Conservation (phyloP, 1,140 invertebrate genomes). For the Meteorus sp. region DNA sequence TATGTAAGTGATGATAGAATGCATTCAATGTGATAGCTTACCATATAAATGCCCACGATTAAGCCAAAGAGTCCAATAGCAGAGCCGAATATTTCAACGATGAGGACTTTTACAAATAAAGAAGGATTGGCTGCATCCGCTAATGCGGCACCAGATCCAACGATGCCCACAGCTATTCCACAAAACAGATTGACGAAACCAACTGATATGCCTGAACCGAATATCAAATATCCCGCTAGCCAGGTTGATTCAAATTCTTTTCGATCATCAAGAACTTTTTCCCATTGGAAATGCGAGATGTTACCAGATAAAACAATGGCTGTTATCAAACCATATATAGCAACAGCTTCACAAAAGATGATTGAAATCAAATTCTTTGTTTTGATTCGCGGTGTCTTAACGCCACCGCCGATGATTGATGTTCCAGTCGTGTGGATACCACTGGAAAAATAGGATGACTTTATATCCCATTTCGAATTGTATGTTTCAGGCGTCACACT, state of each 20-base stretch:
- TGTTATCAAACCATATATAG: slow-evolving; percentile 98
- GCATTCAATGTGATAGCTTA: slow-evolving; percentile 30
- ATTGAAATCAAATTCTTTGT: slow-evolving; percentile 99
- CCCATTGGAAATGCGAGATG: slow-evolving; percentile 64
- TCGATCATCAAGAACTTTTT: slow-evolving; percentile 29
- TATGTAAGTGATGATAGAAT: background rate
- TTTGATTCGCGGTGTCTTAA: slow-evolving; percentile 97
- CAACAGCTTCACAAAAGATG: slow-evolving; percentile 98
- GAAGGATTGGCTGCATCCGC: slow-evolving; percentile 93
- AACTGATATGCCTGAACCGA: slow-evolving; percentile 92
- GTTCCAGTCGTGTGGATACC: slow-evolving; percentile 96
- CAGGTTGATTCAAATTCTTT: slow-evolving; percentile 63
- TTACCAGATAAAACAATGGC: slow-evolving; percentile 92
- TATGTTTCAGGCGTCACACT: no score
- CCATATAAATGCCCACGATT: slow-evolving; percentile 96
- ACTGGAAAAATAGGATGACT: slow-evolving; percentile 47
- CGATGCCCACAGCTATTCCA: slow-evolving; percentile 93
- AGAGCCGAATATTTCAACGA: slow-evolving; percentile 97
- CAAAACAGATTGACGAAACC: slow-evolving; percentile 94
- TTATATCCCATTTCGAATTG: no score
- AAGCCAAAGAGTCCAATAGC: slow-evolving; percentile 97
- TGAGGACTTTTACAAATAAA: slow-evolving; percentile 96
- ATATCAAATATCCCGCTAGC: slow-evolving; percentile 89
- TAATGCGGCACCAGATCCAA: slow-evolving; percentile 93
- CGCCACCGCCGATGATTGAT: slow-evolving; percentile 96